These are phyloP conservation scores for Brienomyrus longianalis DNA, from an alignment of 2,113 vertebrate species.

Conservation along the genomic window DNA sequence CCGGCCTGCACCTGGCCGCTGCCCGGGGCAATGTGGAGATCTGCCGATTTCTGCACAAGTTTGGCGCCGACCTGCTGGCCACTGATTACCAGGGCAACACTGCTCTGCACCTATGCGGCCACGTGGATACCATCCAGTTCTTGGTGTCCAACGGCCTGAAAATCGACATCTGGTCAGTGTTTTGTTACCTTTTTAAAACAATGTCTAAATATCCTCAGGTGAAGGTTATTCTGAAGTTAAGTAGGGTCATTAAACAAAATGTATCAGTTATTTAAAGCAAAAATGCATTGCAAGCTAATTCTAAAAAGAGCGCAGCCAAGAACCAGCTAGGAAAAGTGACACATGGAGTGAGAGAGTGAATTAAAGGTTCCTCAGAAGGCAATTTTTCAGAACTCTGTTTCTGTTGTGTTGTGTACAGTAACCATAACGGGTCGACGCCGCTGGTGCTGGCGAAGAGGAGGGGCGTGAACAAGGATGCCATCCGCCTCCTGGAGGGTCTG, in stretches of 20 bases:
- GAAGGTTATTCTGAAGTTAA: background rate
- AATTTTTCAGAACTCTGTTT: background rate
- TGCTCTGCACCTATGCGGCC: slow-evolving; percentile 89
- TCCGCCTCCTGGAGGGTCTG: slow-evolving; percentile 89
- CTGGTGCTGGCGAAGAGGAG: slow-evolving; percentile 92
- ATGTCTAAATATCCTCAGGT: background rate
- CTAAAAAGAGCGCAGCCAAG: too few species aligned
- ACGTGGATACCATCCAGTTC: slow-evolving; percentile 95
- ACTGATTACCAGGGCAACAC: slow-evolving; percentile 96
- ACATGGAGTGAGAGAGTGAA: background rate
- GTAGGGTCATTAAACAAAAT: background rate
- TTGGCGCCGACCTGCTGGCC: slow-evolving; percentile 86
- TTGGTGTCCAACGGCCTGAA: slow-evolving; percentile 95
- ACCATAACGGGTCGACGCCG: slow-evolving; percentile 94
- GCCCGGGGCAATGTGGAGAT: slow-evolving; percentile 92
- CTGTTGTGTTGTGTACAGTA: slow-evolving; percentile 57
- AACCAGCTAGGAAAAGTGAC: background rate
- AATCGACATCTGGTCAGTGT: slow-evolving; percentile 92
- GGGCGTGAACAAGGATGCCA: slow-evolving; percentile 96
- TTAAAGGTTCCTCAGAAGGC: background rate
- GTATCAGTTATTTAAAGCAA: background rate
- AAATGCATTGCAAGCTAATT: background rate
- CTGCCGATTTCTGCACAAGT: slow-evolving; percentile 91
- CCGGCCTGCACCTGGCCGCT: slow-evolving; percentile 86
- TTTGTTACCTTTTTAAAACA: background rate